phyloP scores from a whole-genome alignment of 2,888 invertebrate species.

The Elmis aenea region DNA sequence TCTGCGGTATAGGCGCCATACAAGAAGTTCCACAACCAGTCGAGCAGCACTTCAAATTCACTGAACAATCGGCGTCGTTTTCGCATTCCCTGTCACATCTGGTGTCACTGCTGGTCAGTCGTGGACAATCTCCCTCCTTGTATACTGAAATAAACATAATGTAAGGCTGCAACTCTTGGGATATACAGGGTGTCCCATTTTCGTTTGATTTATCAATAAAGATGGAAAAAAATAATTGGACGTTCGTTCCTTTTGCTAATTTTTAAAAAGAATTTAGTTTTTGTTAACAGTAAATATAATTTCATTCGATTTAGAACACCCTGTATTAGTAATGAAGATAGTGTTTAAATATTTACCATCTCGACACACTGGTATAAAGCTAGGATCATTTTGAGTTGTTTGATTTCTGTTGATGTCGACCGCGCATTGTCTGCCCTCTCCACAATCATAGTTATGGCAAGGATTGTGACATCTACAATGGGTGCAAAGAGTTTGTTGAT shows the following conservation, averaged over 20 bases:
- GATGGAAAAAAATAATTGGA: too few relatives aligned
- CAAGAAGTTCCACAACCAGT: slow-evolving; percentile 75
- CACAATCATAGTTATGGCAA: slow-evolving; percentile 60
- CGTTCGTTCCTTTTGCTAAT: too few relatives aligned
- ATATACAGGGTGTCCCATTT: too few relatives aligned
- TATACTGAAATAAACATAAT: slow-evolving; percentile 47
- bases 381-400: slow-evolving; percentile 33
- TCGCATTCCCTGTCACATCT: slow-evolving; percentile 68
- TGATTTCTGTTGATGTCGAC: slow-evolving; percentile 53
- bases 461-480: slow-evolving; percentile 73
- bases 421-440: slow-evolving; percentile 62
- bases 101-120: slow-evolving; percentile 43
- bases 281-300: too few relatives aligned
- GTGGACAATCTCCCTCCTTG: slow-evolving; percentile 68
- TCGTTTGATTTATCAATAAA: too few relatives aligned
- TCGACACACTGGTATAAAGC: slow-evolving; percentile 61
- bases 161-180: too few relatives aligned
- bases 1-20: slow-evolving; percentile 50
- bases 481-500: slow-evolving; percentile 58
- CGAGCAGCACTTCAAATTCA: slow-evolving; percentile 74
- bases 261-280: too few relatives aligned
- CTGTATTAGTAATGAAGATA: too few relatives aligned
- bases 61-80: slow-evolving; percentile 77
- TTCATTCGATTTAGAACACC: too few relatives aligned
- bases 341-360: slow-evolving; percentile 48